Base-by-base conservation (phyloP, 1,140 invertebrate genomes). In the Heliconius himera region DNA sequence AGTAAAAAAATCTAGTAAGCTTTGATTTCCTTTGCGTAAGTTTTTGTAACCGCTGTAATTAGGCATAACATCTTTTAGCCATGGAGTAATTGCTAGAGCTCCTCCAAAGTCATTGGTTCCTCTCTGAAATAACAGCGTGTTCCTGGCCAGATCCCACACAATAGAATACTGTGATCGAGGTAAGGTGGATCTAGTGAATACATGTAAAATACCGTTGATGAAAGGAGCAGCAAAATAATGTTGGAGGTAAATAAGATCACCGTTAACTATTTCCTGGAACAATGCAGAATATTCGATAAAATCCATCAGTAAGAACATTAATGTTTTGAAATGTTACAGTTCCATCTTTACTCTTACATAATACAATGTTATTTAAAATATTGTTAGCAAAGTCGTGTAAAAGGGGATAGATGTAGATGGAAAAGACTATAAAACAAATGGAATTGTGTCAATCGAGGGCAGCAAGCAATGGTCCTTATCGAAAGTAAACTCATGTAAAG, bases 1-100 rank as follows among this genome's bases (percentile, higher is more conserved):
- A 85, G 83, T 87, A 76, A 95, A 95, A 38, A 94, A 95, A 29
- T 95, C 85, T 70, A 93, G 86, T 71, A 95, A 78, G 46, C 73
- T 86, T 22, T 90, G 83, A 56, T 94, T 95, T 3, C 95, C 87
- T 77, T 95, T 87, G 4, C 88, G 88, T 20, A 95, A 78, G 13
- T 13, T 46, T 0, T 87, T 94, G 82, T 95, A 96, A 8, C 96
- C 96, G 49, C 95, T 96, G 75, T 84, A 89, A 9, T 94, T 91
- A 0, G 96, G 96, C 74, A 95, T 91, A 33, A 96, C 60, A 72
- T 95, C 88, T 33, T 96, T 95, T 0, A 97, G 84, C 95, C 96
- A 96, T 0, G 96, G 96, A 8, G 96, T 94, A 1, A 96, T 88
- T 78, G 94, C 95, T 16, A 96, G 76, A 71, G 96, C 89, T 2